Evolutionary conservation across 2,113 vertebrate genomes (phyloP), one percentile per base, ranked within the genome.

Genomic region (Xyrauchen texanus): DNA sequence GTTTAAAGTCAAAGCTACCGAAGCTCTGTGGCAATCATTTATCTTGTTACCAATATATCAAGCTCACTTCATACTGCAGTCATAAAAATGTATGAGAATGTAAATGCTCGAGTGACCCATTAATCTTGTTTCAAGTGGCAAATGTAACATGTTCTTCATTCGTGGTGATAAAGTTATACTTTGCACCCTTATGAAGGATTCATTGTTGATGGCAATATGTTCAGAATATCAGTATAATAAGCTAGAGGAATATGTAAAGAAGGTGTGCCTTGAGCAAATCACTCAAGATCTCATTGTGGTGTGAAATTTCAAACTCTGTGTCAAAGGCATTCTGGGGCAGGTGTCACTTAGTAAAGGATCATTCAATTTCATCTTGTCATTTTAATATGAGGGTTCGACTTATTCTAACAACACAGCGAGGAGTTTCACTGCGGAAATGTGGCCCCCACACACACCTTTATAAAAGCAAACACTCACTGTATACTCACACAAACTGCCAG

Each of bases 71-170:
- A 89, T 90, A 89, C 88, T 81, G 62, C 91, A 95, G 92, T 93
- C 91, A 95, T 95, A 94, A 95, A 94, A 93, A 96, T 96, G 94
- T 93, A 96, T 96, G 95, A 96, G 90, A 89, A 93, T 94, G 92
- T 92, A 93, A 92, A 93, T 93, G 91, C 88, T 78, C 87, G 89
- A 90, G 92, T 96, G 95, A 96, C 94, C 94, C 93, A 95, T 96
- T 95, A 93, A 92, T 96, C 95, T 95, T 93, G 87, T 92, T 93
- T 92, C 92, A 94, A 93, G 91, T 93, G 92, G 92, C 94, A 96
- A 95, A 96, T 93, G 93, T 94, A 95, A 94, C 94, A 93, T 93
- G 92, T 93, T 95, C 93, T 93, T 95, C 94, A 95, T 92, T 93
- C 90, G 76, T 90, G 90, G 93, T 95, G 94, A 94, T 94, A 95